Base-by-base conservation (phyloP, 2,888 invertebrate species). In the Gymnosoma rotundatum region DNA sequence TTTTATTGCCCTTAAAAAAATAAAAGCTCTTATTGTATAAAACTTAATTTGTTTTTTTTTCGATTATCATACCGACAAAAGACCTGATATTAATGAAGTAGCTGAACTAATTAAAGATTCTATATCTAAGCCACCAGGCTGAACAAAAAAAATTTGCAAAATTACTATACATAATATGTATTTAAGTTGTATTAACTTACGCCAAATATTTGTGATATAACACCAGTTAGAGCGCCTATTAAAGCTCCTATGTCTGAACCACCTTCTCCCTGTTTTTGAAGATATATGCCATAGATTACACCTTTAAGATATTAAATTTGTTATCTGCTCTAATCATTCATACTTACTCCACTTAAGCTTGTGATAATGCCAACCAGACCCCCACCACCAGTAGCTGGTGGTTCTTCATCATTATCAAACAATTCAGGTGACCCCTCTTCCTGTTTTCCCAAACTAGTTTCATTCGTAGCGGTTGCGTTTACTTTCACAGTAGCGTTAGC, bases 211-310 rank as follows among this genome's bases (percentile, higher is more conserved):
- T 90, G 91, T 12, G 91, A 90, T 18, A 92, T 88, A 1, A 92
- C 83, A 20, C 92, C 92, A 3, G 92, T 91, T 0, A 92, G 79
- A 0, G 92, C 92, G 5, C 92, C 92, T 72, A 92, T 88, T n/a
- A 92, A 74, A 1, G 92, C 92, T 0, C 92, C 92, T 56, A 92
- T 87, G 87, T 92, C 92, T 9, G 92, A 92, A 18, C 92, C 92
- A 42, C 90, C 92, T 79, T 92, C 92, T 25, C 92, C 92, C 92
- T 92, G 50, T 56, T 72, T 21, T 48, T 21, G 8, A 69, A 66
- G 69, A 21, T 8, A 16, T 16, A 58, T n/a, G 16, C 10, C 48
- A 42, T 61, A 67, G 12, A 45, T 60, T 48, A 42, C 6, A 64
- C 42, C 18, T 70, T 82, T 52, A 16, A 58, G 54, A 66, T 48